Conservation (phyloP, 2,797 vertebrate genomes). For the Semotilus atromaculatus region DNA sequence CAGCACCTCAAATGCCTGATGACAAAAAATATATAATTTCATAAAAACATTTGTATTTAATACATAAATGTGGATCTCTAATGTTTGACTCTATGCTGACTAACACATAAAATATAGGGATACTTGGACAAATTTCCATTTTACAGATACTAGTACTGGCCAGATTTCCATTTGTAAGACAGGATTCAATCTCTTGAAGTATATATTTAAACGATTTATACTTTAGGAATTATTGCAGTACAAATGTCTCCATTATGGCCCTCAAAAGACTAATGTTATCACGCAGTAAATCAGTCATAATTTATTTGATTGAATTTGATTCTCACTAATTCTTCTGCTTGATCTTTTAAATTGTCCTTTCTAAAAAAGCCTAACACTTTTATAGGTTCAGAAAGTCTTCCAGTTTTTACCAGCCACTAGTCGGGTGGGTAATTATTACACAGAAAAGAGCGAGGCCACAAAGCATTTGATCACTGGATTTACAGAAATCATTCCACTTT, state of each 20-base stretch:
- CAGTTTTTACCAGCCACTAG: background rate
- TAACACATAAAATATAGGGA: background rate
- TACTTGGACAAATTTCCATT: background rate
- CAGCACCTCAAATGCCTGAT: conserved; percentile 80
- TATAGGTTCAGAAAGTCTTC: background rate
- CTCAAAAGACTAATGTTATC: background rate
- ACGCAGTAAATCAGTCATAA: background rate
- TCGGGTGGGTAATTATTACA: background rate
- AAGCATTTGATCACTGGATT: background rate
- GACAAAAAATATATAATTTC: background rate
- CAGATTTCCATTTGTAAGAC: background rate
- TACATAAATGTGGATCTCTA: background rate
- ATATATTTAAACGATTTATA: background rate
- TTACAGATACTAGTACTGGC: background rate
- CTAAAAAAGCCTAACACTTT: background rate
- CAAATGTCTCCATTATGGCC: background rate
- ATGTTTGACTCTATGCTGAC: background rate
- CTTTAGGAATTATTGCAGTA: background rate
- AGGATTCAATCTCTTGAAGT: background rate
- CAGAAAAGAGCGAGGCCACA: background rate
- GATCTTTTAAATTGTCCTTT: too few species aligned
- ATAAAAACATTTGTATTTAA: background rate
- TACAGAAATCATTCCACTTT: too few species aligned
- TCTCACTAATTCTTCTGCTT: background rate
- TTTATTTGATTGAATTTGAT: background rate